Conservation (phyloP, 2,113 vertebrate genomes). For the Lanius ludovicianus region DNA sequence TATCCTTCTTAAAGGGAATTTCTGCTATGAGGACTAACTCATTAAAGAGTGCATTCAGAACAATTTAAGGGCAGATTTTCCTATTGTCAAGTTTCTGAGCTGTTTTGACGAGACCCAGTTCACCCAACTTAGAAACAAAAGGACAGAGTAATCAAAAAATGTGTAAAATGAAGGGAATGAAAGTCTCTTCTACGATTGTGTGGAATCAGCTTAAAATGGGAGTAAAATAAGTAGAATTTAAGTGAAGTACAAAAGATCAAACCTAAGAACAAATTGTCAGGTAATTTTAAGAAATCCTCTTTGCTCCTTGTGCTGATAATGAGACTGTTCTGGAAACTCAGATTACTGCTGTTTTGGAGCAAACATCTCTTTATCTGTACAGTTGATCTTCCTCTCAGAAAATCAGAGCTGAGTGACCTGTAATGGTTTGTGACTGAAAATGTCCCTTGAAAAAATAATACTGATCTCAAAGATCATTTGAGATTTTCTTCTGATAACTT, state of each 20-base stretch:
- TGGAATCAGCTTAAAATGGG: background rate
- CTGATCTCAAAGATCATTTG: background rate
- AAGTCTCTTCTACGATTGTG: background rate
- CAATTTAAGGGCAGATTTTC: background rate
- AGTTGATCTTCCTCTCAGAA: background rate
- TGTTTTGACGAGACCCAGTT: background rate
- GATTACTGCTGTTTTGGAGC: background rate
- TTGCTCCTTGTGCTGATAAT: background rate
- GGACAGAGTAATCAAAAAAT: background rate
- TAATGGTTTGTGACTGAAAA: background rate
- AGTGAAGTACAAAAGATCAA: background rate
- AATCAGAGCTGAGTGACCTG: background rate
- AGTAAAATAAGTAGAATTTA: constrained; percentile 15
- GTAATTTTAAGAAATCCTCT: constrained; percentile 42
- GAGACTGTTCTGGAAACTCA: background rate
- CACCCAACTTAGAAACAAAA: background rate
- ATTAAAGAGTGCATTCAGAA: background rate
- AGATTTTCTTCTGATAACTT: background rate
- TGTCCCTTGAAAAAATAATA: background rate
- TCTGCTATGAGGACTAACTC: background rate
- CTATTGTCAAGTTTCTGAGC: background rate
- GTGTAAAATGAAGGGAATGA: background rate
- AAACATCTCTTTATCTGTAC: background rate
- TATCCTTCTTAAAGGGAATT: background rate
- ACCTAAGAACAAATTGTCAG: constrained; percentile 9